These are phyloP conservation scores for Sorex araneus DNA, from an alignment of 2,113 vertebrate species.

Conservation along the genomic window DNA sequence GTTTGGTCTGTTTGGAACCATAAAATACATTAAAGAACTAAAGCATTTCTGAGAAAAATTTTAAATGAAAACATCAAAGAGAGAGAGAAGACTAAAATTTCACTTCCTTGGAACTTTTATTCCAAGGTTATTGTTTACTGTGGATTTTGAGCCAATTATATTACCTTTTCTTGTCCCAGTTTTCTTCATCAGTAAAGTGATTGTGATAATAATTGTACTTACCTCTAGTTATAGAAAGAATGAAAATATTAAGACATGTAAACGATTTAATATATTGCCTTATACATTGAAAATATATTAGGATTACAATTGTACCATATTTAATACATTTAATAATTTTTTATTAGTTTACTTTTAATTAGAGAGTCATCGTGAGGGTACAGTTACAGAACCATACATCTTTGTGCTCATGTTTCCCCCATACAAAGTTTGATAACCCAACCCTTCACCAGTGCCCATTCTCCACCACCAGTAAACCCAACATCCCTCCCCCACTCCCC, in stretches of 20 bases:
- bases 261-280: slow-evolving; percentile 15
- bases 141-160: slow-evolving; percentile 23
- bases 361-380: too few relatives aligned
- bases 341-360: too few relatives aligned
- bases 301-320: background rate
- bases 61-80: too few relatives aligned
- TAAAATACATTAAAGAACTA: too few relatives aligned
- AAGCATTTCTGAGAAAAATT: too few relatives aligned
- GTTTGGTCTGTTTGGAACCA: too few relatives aligned
- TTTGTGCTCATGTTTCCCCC: too few relatives aligned
- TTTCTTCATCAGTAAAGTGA: slow-evolving; percentile 33
- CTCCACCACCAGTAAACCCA: too few relatives aligned
- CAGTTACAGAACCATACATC: too few relatives aligned
- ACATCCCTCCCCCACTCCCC: too few relatives aligned
- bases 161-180: background rate
- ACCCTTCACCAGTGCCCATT: too few relatives aligned
- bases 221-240: background rate
- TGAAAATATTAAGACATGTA: background rate
- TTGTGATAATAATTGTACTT: background rate
- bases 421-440: too few relatives aligned
- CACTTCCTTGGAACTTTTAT: background rate
- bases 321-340: background rate
- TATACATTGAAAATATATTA: slow-evolving; percentile 23
- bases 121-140: background rate
- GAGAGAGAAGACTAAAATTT: background rate